These are phyloP conservation scores for Aphidoletes aphidimyza DNA, from an alignment of 2,888 invertebrate genomes.

Conservation along the genomic window DNA sequence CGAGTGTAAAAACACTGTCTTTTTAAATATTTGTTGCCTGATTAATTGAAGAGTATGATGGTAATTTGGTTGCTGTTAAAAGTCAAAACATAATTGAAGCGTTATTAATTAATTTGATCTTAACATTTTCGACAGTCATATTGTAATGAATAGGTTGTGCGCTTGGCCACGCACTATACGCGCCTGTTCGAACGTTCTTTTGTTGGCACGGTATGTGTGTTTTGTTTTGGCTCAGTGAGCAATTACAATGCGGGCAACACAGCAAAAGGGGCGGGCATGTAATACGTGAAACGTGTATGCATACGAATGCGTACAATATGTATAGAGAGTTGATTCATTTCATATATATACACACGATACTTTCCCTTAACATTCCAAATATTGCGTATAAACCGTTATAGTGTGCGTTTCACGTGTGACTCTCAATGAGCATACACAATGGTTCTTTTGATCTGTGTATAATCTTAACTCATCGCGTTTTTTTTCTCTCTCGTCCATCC, in stretches of 20 bases:
- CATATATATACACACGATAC: neutral
- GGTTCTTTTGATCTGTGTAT: neutral
- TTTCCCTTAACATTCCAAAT: neutral
- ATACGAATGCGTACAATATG: neutral
- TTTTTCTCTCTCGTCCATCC: too few species aligned
- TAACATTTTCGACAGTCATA: neutral
- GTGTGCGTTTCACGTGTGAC: neutral
- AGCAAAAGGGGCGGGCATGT: slow-evolving; percentile 19
- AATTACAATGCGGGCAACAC: slow-evolving; percentile 1
- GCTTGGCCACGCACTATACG: neutral
- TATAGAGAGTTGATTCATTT: too few species aligned
- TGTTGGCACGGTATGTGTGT: neutral
- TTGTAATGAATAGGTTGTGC: neutral
- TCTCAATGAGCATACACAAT: neutral
- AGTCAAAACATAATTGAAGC: slow-evolving; percentile 53
- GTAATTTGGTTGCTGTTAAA: neutral
- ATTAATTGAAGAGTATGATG: slow-evolving; percentile 21
- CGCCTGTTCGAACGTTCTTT: neutral
- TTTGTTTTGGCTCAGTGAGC: slow-evolving; percentile 50
- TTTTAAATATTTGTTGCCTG: neutral
- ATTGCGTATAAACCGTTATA: slow-evolving; percentile 8
- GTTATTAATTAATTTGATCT: slow-evolving; percentile 54
- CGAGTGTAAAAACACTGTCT: too few species aligned
- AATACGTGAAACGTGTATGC: slow-evolving; percentile 47
- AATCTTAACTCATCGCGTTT: neutral